Conservation (phyloP, 2,888 invertebrate genomes). For the Dicyrtoma fusca region DNA sequence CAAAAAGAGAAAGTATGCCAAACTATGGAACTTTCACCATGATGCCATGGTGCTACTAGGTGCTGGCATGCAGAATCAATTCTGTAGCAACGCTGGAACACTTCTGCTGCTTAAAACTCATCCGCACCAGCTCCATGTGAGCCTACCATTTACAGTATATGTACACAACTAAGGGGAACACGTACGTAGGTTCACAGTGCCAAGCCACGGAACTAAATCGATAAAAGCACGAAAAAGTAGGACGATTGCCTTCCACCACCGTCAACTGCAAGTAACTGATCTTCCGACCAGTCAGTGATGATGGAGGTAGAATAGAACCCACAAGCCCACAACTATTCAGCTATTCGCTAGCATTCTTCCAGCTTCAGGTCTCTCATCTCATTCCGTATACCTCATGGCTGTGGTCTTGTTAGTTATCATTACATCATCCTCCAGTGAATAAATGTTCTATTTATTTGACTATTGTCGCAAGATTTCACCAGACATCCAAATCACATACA, state of each 20-base stretch:
- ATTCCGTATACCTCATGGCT: not conserved
- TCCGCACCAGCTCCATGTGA: conserved; percentile 6
- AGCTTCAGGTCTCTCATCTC: conserved; percentile 12
- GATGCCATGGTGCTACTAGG: conserved; percentile 18
- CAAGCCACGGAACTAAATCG: conserved; percentile 34
- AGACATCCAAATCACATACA: not conserved
- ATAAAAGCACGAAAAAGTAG: conserved; percentile 40
- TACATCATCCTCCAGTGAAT: conserved; percentile 26
- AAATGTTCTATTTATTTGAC: conserved; percentile 25
- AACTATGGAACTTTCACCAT: conserved; percentile 35
- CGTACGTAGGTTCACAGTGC: conserved; percentile 5
- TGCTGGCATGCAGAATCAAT: conserved; percentile 15
- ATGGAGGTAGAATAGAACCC: conserved; percentile 7
- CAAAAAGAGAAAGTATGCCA: conserved; percentile 28
- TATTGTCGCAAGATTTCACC: conserved; percentile 17
- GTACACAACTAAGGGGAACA: too few relatives aligned
- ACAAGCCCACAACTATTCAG: not conserved
- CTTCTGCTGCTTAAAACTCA: conserved; percentile 20
- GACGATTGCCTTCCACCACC: conserved; percentile 36
- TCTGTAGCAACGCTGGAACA: conserved; percentile 30
- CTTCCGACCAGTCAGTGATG: conserved; percentile 28
- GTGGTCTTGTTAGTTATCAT: not conserved
- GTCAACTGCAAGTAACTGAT: conserved; percentile 31
- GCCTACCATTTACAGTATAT: conserved; percentile 4
- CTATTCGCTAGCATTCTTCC: conserved; percentile 15